Evolutionary conservation across 2,888 invertebrate species (phyloP), one percentile per base, ranked within the genome.

Genomic region (Allophyes oxyacanthae): DNA sequence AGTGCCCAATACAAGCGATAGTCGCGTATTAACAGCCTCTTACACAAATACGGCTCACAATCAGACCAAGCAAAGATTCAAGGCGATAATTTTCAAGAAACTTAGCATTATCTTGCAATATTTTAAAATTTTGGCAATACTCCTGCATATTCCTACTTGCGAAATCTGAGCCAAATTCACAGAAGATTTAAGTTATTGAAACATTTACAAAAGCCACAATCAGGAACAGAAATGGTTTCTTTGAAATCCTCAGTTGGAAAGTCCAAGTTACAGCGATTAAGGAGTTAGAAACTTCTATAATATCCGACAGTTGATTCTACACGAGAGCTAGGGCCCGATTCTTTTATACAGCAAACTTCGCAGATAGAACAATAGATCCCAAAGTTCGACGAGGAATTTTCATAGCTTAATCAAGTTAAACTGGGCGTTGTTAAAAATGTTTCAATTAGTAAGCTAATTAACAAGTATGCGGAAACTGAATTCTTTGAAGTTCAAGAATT

Each of bases 381-480:
- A 45, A 71, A 72, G 72, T 76, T 53, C 55, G 49, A 66, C 50
- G 56, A 66, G 56, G 60, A 70, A 69, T 75, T 71, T 65, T 72
- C 69, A 46, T 38, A 48, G 45, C 65, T 73, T 76, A 75, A 77
- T 79, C 72, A 73, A 72, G 60, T 67, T 67, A 56, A 72, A 68
- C 56, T 44, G 59, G 60, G 42, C 59, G 61, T 30, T 64, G 64
- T 77, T 77, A 77, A 73, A 81, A 83, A 80, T 75, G 71, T 75
- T 73, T 82, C 69, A 80, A 79, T 79, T 76, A 74, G 63, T 62
- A 46, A 44, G 48, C 48, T 72, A 69, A 64, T 69, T 49, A 73
- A 67, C 53, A 64, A 64, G 56, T 62, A 60, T 64, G 59, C 58
- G 52, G 40, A 45, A 62, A 54, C 41, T 68, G 51, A 63, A 56